Conservation (phyloP, 2,113 vertebrate genomes). For the Axis porcinus region DNA sequence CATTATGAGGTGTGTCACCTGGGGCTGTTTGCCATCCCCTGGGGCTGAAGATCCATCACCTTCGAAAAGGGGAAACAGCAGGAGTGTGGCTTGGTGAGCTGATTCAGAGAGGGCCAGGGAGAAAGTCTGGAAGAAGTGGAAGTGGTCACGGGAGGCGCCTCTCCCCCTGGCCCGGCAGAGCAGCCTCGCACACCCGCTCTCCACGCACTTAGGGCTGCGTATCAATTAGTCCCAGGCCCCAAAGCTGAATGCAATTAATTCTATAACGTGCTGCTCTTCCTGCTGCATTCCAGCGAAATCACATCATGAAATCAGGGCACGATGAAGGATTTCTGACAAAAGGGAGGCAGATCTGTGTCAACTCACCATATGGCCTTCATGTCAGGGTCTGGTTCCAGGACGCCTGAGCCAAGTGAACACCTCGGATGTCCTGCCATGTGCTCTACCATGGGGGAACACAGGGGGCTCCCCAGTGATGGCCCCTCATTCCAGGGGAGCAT, state of each 20-base stretch:
- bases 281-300: background rate
- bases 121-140: no score
- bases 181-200: accelerated
- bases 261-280: background rate
- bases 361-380: background rate
- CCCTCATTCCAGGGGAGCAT: accelerated
- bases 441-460: background rate
- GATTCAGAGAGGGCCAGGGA: background rate
- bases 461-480: accelerated
- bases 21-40: accelerated
- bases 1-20: accelerated
- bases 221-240: background rate
- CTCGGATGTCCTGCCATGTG: accelerated
- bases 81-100: background rate
- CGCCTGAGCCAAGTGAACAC: background rate
- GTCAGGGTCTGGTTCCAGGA: background rate
- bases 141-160: accelerated
- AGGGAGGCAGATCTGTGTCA: background rate
- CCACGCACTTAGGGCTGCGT: accelerated
- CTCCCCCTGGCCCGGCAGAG: accelerated
- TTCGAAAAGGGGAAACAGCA: accelerated
- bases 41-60: background rate
- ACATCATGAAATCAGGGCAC: background rate
- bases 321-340: background rate
- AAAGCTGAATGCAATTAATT: slow-evolving; percentile 12